Base-by-base conservation (phyloP, 2,888 invertebrate species). In the Pseudeuparius sepicola region DNA sequence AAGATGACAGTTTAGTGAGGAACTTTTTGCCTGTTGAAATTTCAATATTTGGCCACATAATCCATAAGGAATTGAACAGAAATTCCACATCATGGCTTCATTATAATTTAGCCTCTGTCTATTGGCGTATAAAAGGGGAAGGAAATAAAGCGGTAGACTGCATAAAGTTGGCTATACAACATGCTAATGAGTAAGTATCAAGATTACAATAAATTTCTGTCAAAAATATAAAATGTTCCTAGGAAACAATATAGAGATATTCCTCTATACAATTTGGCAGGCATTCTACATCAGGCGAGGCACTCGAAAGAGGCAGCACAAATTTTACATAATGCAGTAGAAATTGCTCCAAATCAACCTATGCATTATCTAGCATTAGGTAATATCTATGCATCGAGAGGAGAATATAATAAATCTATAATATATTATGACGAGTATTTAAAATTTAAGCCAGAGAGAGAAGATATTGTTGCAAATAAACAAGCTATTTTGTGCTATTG, bases 111-210 rank as follows among this genome's bases (percentile, higher is more conserved):
- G 86, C 82, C 17, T 73, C 83, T 2, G 67, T 83, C 45, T 86
- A 76, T 61, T 87, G 86, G 86, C 66, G 84, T 44, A 71, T 78
- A 1, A 70, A 71, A 51, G 86, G 85, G 9, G 71, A 80, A 52
- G 75, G 80, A 2, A 70, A 71, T n/a, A 75, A 78, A 49, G 83
- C 85, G n/a, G 61, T 86, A 33, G 84, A 87, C 51, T 87, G 87
- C 60, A 70, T 78, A 37, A 67, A 85, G 18, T 63, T 83, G 39
- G 81, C 86, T 14, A 68, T 87, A 34, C 76, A 81, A 56, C 76
- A 72, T 61, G 77, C 80, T 33, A 80, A 83, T 28, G 73, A 77
- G 82, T 81, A 59, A 51, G 41, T 52, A 47, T n/a, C n/a, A n/a
- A 14, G 9, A 3, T 9, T 7, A 7, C 31, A 37, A 31, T 33